Evolutionary conservation across 2,797 vertebrate genomes (phyloP), one percentile per base, ranked within the genome.

Genomic region (Coilia nasus): DNA sequence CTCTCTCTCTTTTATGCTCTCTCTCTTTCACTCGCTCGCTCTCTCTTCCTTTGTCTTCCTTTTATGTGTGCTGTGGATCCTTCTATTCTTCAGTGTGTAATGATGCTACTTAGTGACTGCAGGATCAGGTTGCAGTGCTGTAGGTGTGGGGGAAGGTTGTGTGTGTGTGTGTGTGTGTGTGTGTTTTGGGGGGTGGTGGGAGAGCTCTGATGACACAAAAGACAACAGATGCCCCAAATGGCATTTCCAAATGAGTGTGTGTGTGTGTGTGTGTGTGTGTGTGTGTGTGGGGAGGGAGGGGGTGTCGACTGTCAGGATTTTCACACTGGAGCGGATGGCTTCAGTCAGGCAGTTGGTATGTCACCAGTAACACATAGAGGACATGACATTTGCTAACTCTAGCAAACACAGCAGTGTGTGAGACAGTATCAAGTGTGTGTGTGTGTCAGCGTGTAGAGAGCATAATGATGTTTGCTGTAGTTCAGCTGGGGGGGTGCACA

Each of bases 191-290:
- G 85, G 83, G 81, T 67, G 83, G 81, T 67, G 46, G 85, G 87
- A 86, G 82, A 87, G 82, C 85, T 89, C 89, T 90, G 87, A 89
- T 89, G 87, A 87, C 83, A 91, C 86, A 90, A 89, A 91, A 90
- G 89, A 88, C 86, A 90, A 87, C 91, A 92, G 91, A 91, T 91
- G 91, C 88, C 88, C 86, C 90, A 91, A 91, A 91, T 91, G 85
- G 88, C 87, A 85, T 89, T 90, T 88, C 85, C 83, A 88, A 90
- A 89, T 83, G 87, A 88, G 85, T 62, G 82, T 87, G 84, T 88
- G 60, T 23, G 60, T 21, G 60, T 88, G 89, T 89, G 85, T 86
- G 50, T 47, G 46, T 47, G 46, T 47, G 46, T 47, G 46, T 64
- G 60, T 11, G 59, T 60, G 21, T 21, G 1, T 19, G 60, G 60